Evolutionary conservation across 2,113 vertebrate species (phyloP), one percentile per base, ranked within the genome.

Genomic region (Typhlomys cinereus): DNA sequence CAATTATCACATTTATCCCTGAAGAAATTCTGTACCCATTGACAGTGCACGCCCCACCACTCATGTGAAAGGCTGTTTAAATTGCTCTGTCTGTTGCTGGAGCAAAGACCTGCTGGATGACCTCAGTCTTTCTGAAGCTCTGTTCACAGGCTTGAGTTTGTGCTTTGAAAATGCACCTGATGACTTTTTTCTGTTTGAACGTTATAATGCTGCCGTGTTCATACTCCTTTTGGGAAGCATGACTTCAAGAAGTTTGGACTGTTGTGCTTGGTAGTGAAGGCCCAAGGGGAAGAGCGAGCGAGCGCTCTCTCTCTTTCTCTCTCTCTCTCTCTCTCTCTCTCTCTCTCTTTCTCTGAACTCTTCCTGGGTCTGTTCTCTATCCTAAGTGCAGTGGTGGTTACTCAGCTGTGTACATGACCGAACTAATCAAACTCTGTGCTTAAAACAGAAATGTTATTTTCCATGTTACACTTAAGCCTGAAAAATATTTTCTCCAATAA

Each of bases 161-260:
- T 86, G 39, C n/a, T n/a, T n/a, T n/a, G n/a, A n/a, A n/a, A n/a
- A n/a, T n/a, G n/a, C n/a, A n/a, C n/a, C n/a, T n/a, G n/a, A n/a
- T n/a, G n/a, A n/a, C n/a, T n/a, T n/a, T 80, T 89, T 95, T 82
- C 89, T 93, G 23, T 85, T 88, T 85, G 48, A 95, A 81, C 86
- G 70, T 74, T 76, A 88, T n/a, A n/a, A n/a, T n/a, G 34, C 52
- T 39, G 87, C 93, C 62, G 52, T 64, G 21, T 82, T 89, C 13
- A 39, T 61, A 87, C 62, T 76, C n/a, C 73, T 89, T 89, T 95
- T 67, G 52, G 13, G 73, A 91, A 61, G 64, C 41, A 83, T 92
- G 39, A 95, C 21, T n/a, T n/a, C 27, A 57, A 74, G 41, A 88
- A 78, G 10, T 62, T 44, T 95, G 39, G 57, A 71, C 54, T 14